phyloP scores from a whole-genome alignment of 1,140 invertebrate genomes.

The Bombus fervidus region DNA sequence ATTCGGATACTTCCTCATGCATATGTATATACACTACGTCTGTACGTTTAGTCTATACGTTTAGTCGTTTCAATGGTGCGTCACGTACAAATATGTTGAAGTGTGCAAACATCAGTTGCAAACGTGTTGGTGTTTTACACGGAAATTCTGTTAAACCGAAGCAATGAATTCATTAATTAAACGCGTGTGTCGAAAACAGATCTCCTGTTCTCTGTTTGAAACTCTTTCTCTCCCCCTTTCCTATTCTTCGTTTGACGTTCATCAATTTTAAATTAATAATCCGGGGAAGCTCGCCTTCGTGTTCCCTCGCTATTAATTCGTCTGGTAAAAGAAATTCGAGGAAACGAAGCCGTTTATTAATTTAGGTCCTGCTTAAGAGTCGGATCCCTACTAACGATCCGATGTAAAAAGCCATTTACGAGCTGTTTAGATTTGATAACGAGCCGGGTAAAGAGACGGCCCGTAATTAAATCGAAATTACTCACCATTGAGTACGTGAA shows the following conservation, averaged over 20 bases:
- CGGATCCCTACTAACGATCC: neutral
- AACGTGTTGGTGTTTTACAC: neutral
- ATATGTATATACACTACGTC: neutral
- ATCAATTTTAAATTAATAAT: slow-evolving; percentile 33
- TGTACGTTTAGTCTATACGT: no score
- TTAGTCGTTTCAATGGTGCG: neutral
- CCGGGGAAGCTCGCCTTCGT: no score
- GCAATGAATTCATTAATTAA: slow-evolving; percentile 33
- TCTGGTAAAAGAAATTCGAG: neutral
- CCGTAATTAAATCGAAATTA: slow-evolving; percentile 67
- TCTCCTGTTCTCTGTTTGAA: neutral
- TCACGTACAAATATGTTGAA: neutral
- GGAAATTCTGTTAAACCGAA: slow-evolving; percentile 1
- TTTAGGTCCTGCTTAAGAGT: neutral
- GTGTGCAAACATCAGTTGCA: neutral
- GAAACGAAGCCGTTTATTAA: neutral
- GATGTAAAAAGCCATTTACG: no score
- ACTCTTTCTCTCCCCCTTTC: no score
- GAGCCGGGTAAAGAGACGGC: neutral
- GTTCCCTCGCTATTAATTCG: neutral
- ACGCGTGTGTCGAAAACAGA: neutral
- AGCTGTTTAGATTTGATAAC: neutral
- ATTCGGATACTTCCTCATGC: neutral
- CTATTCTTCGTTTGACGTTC: neutral
- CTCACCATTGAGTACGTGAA: slow-evolving; percentile 96